Evolutionary conservation across 2,113 vertebrate genomes (phyloP).

Genomic region (Himantopus leucocephalus): DNA sequence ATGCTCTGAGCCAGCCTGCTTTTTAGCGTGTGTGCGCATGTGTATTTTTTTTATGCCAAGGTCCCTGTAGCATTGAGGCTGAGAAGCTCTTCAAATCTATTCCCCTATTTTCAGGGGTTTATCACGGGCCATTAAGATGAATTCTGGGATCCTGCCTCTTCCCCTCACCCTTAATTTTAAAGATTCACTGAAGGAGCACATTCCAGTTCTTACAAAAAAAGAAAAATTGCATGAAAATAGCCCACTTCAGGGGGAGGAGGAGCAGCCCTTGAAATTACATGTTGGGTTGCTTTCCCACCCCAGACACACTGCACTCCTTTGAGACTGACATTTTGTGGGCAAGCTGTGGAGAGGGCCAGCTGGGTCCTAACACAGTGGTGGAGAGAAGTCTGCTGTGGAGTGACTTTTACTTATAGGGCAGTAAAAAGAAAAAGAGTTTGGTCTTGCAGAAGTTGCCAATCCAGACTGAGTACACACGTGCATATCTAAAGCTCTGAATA

Average conservation of each 20-base stretch:
- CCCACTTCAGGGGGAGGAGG: neutral
- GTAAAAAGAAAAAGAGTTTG: neutral
- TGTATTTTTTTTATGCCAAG: neutral
- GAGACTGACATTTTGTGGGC: neutral
- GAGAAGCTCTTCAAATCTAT: neutral
- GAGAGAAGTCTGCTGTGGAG: neutral
- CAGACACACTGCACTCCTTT: neutral
- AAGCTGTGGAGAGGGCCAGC: neutral
- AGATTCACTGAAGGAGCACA: neutral
- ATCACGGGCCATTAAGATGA: neutral
- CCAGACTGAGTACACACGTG: neutral
- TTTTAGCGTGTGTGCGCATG: neutral
- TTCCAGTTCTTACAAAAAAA: neutral
- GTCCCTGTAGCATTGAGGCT: neutral
- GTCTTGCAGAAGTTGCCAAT: neutral
- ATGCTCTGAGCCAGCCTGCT: conserved; percentile 14
- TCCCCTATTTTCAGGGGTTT: conserved; percentile 57
- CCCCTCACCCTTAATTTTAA: neutral
- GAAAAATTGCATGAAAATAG: neutral
- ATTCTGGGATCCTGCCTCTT: neutral
- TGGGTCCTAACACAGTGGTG: neutral
- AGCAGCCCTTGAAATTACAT: rapidly evolving
- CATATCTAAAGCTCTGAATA: neutral
- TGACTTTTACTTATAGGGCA: neutral
- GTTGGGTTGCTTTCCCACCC: neutral